phyloP scores from a whole-genome alignment of 2,888 invertebrate genomes.

The Invenusta paracnida region DNA sequence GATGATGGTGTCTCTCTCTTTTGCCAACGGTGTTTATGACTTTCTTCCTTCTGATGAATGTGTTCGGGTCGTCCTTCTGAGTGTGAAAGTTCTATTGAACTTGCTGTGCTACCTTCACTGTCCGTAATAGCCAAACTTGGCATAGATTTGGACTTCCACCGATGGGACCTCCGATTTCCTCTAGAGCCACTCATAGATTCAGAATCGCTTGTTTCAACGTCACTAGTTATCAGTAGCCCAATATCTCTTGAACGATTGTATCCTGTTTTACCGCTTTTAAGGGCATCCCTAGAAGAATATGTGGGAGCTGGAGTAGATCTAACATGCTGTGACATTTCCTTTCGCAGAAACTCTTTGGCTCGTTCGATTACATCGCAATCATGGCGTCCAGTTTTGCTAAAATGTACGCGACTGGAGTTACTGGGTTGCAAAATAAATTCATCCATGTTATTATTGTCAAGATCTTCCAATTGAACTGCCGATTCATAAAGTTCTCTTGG shows the following conservation, averaged over 20 bases:
- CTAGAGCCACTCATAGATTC: background rate
- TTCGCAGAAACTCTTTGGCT: conserved; percentile 33
- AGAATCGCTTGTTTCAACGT: background rate
- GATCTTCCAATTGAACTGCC: conserved; percentile 31
- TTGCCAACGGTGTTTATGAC: background rate
- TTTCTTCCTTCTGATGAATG: background rate
- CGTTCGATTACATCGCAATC: conserved; percentile 6
- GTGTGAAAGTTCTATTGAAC: background rate
- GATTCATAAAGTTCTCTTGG: conserved; percentile 33
- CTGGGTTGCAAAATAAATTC: conserved; percentile 5
- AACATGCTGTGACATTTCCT: background rate
- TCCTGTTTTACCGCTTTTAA: background rate
- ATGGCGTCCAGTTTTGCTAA: background rate
- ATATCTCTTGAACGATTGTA: background rate
- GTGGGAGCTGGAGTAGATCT: background rate
- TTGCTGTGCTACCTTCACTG: conserved; percentile 10
- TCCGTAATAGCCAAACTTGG: conserved; percentile 32
- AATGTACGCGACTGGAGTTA: background rate
- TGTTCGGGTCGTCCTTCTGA: background rate
- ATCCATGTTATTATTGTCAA: background rate
- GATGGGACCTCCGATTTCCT: background rate
- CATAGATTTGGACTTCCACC: conserved; percentile 28
- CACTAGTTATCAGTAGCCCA: background rate
- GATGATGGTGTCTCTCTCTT: background rate
- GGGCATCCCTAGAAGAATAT: background rate